A percentile compares a stretch with the other conserved stretches of the same genome.
Evolutionary conservation across 2,888 invertebrate genomes (phyloP).

Genomic region (Pyrochroa serraticornis): DNA sequence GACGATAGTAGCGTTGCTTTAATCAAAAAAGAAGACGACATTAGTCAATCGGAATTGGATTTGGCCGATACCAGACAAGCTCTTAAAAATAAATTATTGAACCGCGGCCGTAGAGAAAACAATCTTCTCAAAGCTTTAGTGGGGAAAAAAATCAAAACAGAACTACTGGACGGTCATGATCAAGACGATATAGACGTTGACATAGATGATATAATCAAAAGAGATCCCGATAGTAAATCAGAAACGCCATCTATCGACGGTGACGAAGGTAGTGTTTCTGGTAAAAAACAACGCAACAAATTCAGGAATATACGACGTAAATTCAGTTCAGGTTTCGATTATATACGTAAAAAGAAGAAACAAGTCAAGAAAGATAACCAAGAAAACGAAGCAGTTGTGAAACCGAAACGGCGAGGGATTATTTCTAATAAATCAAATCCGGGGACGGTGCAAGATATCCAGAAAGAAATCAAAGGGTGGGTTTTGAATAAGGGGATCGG

Average conservation of each 20-base stretch:
- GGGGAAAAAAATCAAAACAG: constrained; percentile 45
- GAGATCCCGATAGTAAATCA: constrained; percentile 51
- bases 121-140: constrained; percentile 46
- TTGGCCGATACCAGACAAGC: constrained; percentile 36
- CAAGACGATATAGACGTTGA: constrained; percentile 39
- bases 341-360: constrained; percentile 88
- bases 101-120: constrained; percentile 33
- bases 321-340: constrained; percentile 86
- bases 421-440: constrained; percentile 61
- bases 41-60: constrained; percentile 22
- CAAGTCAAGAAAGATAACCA: constrained; percentile 65
- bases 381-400: constrained; percentile 32
- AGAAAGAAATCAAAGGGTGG: constrained; percentile 86
- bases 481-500: constrained; percentile 94
- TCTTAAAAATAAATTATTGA: constrained; percentile 42
- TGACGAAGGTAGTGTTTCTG: constrained; percentile 46
- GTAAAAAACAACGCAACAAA: constrained; percentile 64
- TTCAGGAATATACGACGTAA: constrained; percentile 73
- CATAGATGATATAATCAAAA: constrained; percentile 29
- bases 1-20: constrained; percentile 26
- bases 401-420: constrained; percentile 48
- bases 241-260: constrained; percentile 53
- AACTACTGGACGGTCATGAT: constrained; percentile 42
- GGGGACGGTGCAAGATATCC: constrained; percentile 77
- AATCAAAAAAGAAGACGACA: constrained; percentile 50